Evolutionary conservation across 2,797 vertebrate genomes (phyloP).

Genomic region (Hemitrygon akajei): DNA sequence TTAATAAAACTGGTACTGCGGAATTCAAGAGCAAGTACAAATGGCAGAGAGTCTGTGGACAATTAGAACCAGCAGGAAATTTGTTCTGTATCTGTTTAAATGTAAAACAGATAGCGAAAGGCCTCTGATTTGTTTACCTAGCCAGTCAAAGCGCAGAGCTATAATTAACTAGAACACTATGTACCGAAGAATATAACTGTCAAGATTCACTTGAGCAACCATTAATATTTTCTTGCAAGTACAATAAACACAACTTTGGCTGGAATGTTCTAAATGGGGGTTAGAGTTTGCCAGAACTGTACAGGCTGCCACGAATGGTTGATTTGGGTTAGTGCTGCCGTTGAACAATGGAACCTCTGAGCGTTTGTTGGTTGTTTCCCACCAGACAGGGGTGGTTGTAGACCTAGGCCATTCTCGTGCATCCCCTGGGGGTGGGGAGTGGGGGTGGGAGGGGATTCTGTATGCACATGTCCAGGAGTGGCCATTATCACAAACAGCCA

Average conservation of each 20-base stretch:
- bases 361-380: neutral
- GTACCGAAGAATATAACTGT: neutral
- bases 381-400: neutral
- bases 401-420: neutral
- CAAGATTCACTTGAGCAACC: neutral
- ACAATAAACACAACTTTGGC: neutral
- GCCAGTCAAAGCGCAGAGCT: neutral
- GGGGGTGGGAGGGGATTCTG: neutral
- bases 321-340: neutral
- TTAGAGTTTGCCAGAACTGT: neutral
- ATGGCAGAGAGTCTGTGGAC: neutral
- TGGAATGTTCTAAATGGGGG: neutral
- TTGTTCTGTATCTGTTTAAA: neutral
- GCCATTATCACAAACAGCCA: neutral
- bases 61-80: neutral
- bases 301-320: neutral
- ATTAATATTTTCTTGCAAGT: slow-evolving; percentile 2
- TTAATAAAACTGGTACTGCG: neutral
- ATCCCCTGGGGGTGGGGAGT: neutral
- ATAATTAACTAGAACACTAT: neutral
- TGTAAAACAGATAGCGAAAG: neutral
- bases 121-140: slow-evolving; percentile 17
- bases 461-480: neutral
- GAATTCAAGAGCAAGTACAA: neutral
- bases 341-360: neutral